These are phyloP conservation scores for Erythrocercus mccallii DNA, from an alignment of 2,113 vertebrate genomes.

Conservation along the genomic window DNA sequence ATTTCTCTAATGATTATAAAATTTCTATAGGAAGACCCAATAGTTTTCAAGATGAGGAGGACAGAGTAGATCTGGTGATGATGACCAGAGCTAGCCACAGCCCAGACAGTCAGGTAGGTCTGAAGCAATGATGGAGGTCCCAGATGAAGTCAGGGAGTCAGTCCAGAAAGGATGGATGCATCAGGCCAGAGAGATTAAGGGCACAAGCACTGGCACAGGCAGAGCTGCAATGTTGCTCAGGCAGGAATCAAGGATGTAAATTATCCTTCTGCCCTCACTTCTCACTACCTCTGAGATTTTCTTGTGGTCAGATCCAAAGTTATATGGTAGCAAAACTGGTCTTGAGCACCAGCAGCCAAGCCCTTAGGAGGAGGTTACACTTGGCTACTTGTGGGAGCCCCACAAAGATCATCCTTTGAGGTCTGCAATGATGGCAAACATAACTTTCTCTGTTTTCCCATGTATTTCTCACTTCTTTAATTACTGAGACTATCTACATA, in stretches of 20 bases:
- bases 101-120: neutral
- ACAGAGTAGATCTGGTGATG: neutral
- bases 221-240: rapidly evolving
- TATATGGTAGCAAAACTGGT: neutral
- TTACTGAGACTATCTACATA: neutral
- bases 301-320: neutral
- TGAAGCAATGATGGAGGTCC: rapidly evolving
- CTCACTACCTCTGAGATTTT: neutral
- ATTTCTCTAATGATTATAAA: neutral
- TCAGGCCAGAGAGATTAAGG: neutral
- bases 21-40: neutral
- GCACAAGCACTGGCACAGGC: neutral
- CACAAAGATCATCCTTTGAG: neutral
- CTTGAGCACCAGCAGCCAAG: neutral
- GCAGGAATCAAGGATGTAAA: neutral
- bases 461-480: neutral
- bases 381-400: neutral
- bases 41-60: neutral
- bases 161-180: neutral
- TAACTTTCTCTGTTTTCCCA: neutral
- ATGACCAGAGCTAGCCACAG: neutral
- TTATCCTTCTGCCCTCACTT: neutral
- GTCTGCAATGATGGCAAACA: neutral
- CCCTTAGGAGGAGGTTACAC: rapidly evolving
- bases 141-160: neutral